These are phyloP conservation scores for Cheilosia variabilis DNA, from an alignment of 2,888 invertebrate species.

Conservation along the genomic window DNA sequence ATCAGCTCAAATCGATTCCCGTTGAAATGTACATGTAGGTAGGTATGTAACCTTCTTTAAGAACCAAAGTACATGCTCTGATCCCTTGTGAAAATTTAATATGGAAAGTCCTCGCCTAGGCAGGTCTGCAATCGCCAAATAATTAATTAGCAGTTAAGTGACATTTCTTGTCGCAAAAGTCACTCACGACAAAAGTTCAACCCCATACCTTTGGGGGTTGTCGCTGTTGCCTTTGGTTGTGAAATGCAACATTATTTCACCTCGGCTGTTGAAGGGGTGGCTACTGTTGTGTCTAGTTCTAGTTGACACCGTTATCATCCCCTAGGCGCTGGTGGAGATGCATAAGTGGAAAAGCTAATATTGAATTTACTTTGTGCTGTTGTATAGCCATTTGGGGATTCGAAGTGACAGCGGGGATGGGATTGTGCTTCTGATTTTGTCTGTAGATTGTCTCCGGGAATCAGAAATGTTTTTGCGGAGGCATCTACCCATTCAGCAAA, in stretches of 20 bases:
- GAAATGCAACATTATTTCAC: constrained; percentile 56
- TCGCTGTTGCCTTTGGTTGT: constrained; percentile 43
- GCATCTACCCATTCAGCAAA: neutral
- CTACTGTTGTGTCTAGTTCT: constrained; percentile 39
- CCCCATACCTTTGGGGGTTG: constrained; percentile 40
- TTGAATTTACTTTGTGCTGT: constrained; percentile 59
- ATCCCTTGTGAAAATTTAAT: neutral
- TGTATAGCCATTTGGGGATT: constrained; percentile 38
- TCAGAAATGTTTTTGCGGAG: constrained; percentile 38
- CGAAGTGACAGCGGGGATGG: constrained; percentile 36
- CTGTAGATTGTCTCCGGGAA: neutral
- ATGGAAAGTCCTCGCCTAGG: neutral
- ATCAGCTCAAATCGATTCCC: constrained; percentile 48
- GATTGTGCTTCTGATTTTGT: neutral
- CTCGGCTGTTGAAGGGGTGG: constrained; percentile 45
- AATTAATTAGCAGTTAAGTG: constrained; percentile 74
- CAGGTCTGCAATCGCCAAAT: constrained; percentile 36
- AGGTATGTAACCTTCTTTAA: neutral
- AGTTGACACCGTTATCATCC: constrained; percentile 54
- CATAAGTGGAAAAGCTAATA: constrained; percentile 75
- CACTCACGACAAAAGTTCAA: constrained; percentile 63
- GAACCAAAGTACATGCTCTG: neutral
- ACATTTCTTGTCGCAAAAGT: constrained; percentile 73
- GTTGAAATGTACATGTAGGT: neutral
- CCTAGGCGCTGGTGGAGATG: constrained; percentile 39